Conservation (phyloP, 2,888 invertebrate species). For the Nemapogon koenigi region DNA sequence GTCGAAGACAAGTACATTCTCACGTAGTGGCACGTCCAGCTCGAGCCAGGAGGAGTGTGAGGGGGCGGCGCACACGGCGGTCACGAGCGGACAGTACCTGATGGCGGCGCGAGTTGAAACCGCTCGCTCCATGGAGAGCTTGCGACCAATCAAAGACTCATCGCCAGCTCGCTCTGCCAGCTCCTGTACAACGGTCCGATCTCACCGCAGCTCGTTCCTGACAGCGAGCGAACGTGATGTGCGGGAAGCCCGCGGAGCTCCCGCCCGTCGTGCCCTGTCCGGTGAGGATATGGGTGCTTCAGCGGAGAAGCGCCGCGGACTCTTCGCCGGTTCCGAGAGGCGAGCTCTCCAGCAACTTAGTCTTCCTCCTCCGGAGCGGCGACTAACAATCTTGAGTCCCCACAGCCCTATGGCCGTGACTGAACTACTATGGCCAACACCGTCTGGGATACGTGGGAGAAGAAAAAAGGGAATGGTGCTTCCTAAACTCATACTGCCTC, state of each 20-base stretch:
- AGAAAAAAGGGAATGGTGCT: constrained; percentile 76
- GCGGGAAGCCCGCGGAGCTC: constrained; percentile 69
- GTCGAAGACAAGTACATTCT: constrained; percentile 60
- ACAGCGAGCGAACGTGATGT: constrained; percentile 73
- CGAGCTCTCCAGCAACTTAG: constrained; percentile 72
- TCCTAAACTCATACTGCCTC: constrained; percentile 76
- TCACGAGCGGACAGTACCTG: constrained; percentile 59
- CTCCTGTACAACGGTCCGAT: constrained; percentile 42
- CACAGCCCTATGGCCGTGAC: constrained; percentile 76
- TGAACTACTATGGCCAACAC: constrained; percentile 69
- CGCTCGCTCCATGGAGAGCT: constrained; percentile 75
- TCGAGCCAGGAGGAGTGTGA: constrained; percentile 76
- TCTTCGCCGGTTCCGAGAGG: constrained; percentile 72
- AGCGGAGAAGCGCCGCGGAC: constrained; percentile 70
- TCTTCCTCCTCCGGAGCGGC: constrained; percentile 71
- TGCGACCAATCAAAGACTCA: constrained; percentile 64
- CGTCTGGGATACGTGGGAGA: constrained; percentile 65
- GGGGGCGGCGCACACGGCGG: constrained; percentile 47
- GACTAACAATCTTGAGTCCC: constrained; percentile 80
- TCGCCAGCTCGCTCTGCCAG: constrained; percentile 62
- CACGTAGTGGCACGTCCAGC: constrained; percentile 68
- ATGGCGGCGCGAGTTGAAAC: constrained; percentile 64
- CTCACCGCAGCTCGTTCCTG: constrained; percentile 67
- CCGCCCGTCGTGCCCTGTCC: constrained; percentile 67
- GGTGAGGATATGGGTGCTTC: constrained; percentile 67